phyloP scores from a whole-genome alignment of 2,113 vertebrate species.

The Hypomesus transpacificus region DNA sequence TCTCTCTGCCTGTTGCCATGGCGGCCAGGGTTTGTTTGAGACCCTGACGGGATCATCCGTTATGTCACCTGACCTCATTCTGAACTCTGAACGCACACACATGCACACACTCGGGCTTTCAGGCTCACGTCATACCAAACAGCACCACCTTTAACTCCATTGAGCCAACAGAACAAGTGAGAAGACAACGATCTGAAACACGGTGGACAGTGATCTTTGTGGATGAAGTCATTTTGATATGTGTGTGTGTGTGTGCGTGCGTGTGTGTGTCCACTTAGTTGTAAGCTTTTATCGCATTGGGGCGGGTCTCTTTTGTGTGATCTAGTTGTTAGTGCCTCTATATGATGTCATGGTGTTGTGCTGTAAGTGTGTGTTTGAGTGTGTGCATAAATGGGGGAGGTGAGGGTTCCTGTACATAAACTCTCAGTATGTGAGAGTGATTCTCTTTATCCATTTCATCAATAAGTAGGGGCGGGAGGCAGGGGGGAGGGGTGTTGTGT shows the following conservation, averaged over 20 bases:
- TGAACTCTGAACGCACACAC: conserved; percentile 48
- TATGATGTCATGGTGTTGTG: conserved; percentile 6
- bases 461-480: background rate
- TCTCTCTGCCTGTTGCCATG: conserved; percentile 55
- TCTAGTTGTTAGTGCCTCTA: background rate
- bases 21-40: conserved; percentile 51
- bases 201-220: conserved; percentile 2
- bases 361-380: conserved; percentile 3
- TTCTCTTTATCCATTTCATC: conserved; percentile 7
- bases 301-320: background rate
- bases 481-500: conserved; percentile 23
- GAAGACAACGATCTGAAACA: background rate
- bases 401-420: background rate
- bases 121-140: conserved; percentile 45
- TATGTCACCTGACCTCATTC: conserved; percentile 63
- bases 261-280: conserved; percentile 9
- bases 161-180: background rate
- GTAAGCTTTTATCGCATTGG: background rate
- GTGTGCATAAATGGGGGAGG: background rate
- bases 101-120: conserved; percentile 11
- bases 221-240: background rate
- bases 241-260: conserved; percentile 7
- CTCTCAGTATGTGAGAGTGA: background rate
- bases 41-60: conserved; percentile 52
- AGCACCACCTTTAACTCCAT: conserved; percentile 13